Evolutionary conservation across 2,113 vertebrate species (phyloP).

Genomic region (Hemichromis elongatus): DNA sequence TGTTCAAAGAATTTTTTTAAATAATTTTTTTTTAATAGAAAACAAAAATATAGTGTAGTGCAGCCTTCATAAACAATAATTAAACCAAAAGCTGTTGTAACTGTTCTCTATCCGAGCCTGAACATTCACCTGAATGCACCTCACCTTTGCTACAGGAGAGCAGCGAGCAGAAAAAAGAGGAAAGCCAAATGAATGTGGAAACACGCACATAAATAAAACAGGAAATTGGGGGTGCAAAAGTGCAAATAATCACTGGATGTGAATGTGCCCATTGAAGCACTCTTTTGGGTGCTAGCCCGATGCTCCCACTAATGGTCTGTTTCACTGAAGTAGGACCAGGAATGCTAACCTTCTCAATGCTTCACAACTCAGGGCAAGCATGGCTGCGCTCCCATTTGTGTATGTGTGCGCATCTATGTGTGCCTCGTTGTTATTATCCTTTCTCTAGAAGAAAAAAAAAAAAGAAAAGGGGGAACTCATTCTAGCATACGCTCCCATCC

Average conservation of each 20-base stretch:
- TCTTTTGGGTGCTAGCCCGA: slow-evolving; percentile 50
- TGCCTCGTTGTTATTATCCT: slow-evolving; percentile 50
- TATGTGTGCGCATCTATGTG: slow-evolving; percentile 28
- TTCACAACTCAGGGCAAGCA: slow-evolving; percentile 53
- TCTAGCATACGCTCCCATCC: slow-evolving; percentile 55
- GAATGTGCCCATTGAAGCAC: slow-evolving; percentile 62
- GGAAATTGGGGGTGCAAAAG: slow-evolving; percentile 55
- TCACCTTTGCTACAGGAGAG: slow-evolving; percentile 41
- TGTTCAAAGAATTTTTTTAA: background rate
- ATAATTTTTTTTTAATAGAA: background rate
- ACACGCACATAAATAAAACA: slow-evolving; percentile 49
- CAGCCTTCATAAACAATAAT: background rate
- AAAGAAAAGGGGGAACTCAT: background rate
- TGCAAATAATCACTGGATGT: slow-evolving; percentile 62
- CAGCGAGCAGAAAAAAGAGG: background rate
- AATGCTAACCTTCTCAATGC: slow-evolving; percentile 70
- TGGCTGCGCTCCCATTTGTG: slow-evolving; percentile 52
- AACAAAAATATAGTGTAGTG: background rate
- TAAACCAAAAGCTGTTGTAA: background rate
- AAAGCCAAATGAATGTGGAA: slow-evolving; percentile 41
- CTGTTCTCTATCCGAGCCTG: background rate
- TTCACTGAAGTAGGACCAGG: slow-evolving; percentile 69
- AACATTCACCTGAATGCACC: slow-evolving; percentile 30
- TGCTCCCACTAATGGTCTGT: slow-evolving; percentile 68
- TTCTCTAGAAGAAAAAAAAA: slow-evolving; percentile 19